Conservation (phyloP, 1,140 invertebrate species). For the Zaprionus inermis region DNA sequence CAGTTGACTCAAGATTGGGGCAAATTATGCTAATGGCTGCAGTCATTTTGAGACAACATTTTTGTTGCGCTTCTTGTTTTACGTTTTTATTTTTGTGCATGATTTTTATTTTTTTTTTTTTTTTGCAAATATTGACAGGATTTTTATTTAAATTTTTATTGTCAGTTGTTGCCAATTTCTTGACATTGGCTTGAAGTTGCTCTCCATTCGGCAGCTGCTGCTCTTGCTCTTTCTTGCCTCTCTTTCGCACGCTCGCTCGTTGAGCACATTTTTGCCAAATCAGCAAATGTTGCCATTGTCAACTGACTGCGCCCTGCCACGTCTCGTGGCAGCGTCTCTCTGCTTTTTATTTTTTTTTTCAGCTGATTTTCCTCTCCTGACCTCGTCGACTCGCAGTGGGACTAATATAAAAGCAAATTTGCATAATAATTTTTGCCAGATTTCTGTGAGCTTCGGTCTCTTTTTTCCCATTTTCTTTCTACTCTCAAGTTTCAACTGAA, state of each 20-base stretch:
- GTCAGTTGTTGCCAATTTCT: slow-evolving; percentile 72
- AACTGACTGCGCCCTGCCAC: slow-evolving; percentile 56
- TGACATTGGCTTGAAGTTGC: slow-evolving; percentile 35
- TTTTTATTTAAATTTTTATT: slow-evolving; percentile 79
- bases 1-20: slow-evolving; percentile 64
- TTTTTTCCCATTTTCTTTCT: slow-evolving; percentile 3
- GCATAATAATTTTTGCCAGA: slow-evolving; percentile 79
- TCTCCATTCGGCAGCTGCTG: not conserved
- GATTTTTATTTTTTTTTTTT: slow-evolving; percentile 33
- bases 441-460: slow-evolving; percentile 37
- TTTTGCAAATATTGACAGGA: slow-evolving; percentile 74
- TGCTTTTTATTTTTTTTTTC: slow-evolving; percentile 24
- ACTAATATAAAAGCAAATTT: slow-evolving; percentile 82
- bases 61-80: slow-evolving; percentile 53
- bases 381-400: slow-evolving; percentile 62
- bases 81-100: slow-evolving; percentile 9
- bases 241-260: not conserved
- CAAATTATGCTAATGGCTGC: slow-evolving; percentile 79
- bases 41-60: slow-evolving; percentile 73
- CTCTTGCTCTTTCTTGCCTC: not conserved
- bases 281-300: slow-evolving; percentile 80
- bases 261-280: slow-evolving; percentile 74
- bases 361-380: slow-evolving; percentile 27
- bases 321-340: slow-evolving; percentile 32
- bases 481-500: slow-evolving; percentile 4